Conservation (phyloP, 2,797 vertebrate genomes). For the Sebastes paucispinis region DNA sequence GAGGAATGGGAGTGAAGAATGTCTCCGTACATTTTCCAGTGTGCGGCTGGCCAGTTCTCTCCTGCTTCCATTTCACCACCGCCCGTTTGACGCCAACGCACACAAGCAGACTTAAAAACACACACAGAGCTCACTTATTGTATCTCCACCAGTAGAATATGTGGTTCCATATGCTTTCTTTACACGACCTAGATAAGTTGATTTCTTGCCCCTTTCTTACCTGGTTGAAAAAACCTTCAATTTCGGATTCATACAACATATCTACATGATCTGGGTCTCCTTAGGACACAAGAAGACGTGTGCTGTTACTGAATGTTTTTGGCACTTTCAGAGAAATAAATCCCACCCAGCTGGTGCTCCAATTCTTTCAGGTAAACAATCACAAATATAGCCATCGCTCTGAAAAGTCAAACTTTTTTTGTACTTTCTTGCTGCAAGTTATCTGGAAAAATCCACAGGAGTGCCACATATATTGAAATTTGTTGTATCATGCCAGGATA, state of each 20-base stretch:
- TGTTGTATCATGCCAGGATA: background rate
- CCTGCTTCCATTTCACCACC: background rate
- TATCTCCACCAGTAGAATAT: background rate
- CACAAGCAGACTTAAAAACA: background rate
- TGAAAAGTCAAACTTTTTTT: background rate
- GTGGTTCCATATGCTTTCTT: background rate
- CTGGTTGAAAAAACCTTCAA: background rate
- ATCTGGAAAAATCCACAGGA: background rate
- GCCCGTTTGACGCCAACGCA: background rate
- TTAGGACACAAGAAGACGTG: background rate
- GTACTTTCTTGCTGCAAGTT: background rate
- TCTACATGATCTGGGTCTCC: background rate
- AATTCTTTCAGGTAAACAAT: constrained; percentile 12
- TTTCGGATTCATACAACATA: background rate
- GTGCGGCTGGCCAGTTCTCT: background rate
- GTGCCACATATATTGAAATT: background rate
- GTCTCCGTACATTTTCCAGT: background rate
- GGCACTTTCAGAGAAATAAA: constrained; percentile 8
- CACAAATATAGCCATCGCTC: background rate
- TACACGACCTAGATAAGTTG: constrained; percentile 5
- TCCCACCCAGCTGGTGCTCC: background rate
- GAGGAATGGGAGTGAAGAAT: background rate
- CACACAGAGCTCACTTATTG: background rate
- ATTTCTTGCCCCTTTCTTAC: background rate
- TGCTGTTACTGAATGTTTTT: background rate